Evolutionary conservation across 2,113 vertebrate genomes (phyloP), one percentile per base, ranked within the genome.

Genomic region (Toxotes jaculatrix): DNA sequence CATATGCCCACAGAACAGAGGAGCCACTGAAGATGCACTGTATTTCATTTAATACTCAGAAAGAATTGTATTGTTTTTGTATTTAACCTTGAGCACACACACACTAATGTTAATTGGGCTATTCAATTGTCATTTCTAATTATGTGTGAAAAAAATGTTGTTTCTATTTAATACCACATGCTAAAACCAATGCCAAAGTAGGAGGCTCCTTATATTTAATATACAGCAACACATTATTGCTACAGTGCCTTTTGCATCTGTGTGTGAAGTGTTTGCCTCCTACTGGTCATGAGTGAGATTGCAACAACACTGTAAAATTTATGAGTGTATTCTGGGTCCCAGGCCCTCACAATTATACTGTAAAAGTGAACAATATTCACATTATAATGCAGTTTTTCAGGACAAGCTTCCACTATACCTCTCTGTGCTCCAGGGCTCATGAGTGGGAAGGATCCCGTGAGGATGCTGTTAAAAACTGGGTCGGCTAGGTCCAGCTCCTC

Each of bases 381-480:
- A 31, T 23, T 0, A 45, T 7, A 34, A 11, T 14, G 12, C 7
- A 10, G 21, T 23, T 65, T 27, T 8, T 38, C 19, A 36, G 13
- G 4, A 12, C 7, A 56, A 70, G 17, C n/a, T 21, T 53, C 4
- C 32, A 27, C 7, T 4, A 78, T 87, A 99, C 98, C 98, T 97
- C 96, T 96, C 87, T 96, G 97, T 32, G 94, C 90, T 2, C 95
- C 92, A 56, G 94, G 93, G 7, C 96, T 97, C 97, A 99, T 97
- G 55, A 99, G 95, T 8, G 98, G 98, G 68, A 99, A 99, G 51
- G 97, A 96, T 64, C 98, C 98, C 3, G 96, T 96, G 84, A 99
- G 95, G 88, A 99, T 99, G 86, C 96, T 98, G 92, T 97, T 96
- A 91, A 99, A 99, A 74, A 99, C 96, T 0, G 97, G 97, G 90